These are phyloP conservation scores for Frankliniella fusca DNA, from an alignment of 2,888 invertebrate genomes.

Conservation along the genomic window DNA sequence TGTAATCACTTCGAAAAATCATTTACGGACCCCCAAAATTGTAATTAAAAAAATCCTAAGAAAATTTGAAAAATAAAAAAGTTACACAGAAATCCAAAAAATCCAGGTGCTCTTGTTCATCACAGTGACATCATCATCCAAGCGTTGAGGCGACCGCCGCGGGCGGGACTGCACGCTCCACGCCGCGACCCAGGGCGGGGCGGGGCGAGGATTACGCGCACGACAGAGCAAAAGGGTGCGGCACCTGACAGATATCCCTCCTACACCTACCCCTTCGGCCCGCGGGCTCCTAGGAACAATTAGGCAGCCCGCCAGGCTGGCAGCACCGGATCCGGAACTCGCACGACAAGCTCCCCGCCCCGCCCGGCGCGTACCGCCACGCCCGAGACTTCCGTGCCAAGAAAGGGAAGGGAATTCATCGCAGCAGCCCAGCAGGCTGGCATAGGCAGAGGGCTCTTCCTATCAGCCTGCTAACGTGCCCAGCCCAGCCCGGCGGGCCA, in stretches of 20 bases:
- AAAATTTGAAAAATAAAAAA: too few relatives aligned
- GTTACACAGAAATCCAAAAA: too few relatives aligned
- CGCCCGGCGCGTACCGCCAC: not conserved
- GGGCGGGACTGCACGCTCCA: not conserved
- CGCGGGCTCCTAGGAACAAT: not conserved
- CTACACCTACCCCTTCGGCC: not conserved
- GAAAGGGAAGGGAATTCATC: slow-evolving; percentile 18
- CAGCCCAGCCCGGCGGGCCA: not conserved
- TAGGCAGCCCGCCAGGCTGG: slow-evolving; percentile 19
- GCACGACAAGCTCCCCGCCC: not conserved
- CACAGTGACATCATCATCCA: too few relatives aligned
- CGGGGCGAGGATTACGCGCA: not conserved
- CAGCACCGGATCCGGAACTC: slow-evolving; percentile 17
- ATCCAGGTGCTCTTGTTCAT: too few relatives aligned
- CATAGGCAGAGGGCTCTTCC: not conserved
- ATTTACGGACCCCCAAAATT: too few relatives aligned
- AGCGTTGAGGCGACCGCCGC: too few relatives aligned
- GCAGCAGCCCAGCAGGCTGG: not conserved
- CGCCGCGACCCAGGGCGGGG: not conserved
- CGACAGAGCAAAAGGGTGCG: not conserved
- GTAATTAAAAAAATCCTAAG: too few relatives aligned
- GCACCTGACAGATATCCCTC: not conserved
- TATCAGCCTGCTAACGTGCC: not conserved
- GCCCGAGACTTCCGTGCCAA: slow-evolving; percentile 17
- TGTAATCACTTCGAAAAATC: too few relatives aligned